Evolutionary conservation across 2,113 vertebrate genomes (phyloP).

Genomic region (Sigmodon hispidus): DNA sequence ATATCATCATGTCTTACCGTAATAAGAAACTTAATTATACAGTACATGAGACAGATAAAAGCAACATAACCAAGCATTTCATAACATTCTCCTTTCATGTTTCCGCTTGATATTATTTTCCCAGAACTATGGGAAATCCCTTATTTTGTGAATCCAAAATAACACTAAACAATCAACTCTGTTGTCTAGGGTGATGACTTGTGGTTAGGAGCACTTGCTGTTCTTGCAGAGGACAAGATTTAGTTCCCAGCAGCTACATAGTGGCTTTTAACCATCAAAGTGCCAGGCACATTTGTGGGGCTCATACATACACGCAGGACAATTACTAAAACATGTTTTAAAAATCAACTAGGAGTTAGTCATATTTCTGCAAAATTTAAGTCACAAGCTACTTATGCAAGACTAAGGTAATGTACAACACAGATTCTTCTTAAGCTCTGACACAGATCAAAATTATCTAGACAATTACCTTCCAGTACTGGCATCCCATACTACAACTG

Average conservation of each 20-base stretch:
- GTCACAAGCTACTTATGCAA: background rate
- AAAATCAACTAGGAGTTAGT: background rate
- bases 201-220: background rate
- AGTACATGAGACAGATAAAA: background rate
- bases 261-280: background rate
- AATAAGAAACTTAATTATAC: constrained; percentile 39
- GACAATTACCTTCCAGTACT: constrained; percentile 90
- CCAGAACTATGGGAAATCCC: background rate
- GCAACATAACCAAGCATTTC: background rate
- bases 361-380: background rate
- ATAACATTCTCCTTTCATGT: background rate
- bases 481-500: constrained; percentile 93
- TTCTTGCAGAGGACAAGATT: background rate
- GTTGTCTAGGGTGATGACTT: too few relatives aligned
- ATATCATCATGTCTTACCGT: too few relatives aligned
- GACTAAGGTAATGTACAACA: background rate
- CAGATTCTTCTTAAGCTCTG: background rate
- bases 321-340: background rate
- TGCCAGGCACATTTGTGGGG: background rate
- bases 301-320: background rate
- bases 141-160: background rate
- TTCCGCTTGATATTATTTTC: background rate
- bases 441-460: background rate
- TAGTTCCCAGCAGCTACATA: background rate
- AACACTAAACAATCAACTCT: constrained; percentile 2